Base-by-base conservation (phyloP, 2,113 vertebrate species). In the Bostrychus sinensis region DNA sequence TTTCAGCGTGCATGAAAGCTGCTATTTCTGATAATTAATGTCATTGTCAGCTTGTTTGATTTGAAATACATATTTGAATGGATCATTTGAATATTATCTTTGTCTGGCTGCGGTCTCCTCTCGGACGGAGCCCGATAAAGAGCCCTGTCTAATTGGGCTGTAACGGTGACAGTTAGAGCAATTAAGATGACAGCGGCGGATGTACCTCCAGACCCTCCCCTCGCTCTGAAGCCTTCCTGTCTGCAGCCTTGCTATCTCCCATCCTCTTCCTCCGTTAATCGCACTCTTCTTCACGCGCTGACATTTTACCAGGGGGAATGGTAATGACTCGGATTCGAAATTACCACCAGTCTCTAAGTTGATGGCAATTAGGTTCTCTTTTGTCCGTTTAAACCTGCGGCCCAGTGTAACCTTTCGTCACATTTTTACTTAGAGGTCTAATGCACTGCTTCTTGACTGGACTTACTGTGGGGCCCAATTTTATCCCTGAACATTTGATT, bases 151-250 rank as follows among this genome's bases (percentile, higher is more conserved):
- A 84, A 85, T 85, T 85, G 82, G 81, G 66, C 74, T 62, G 57
- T 69, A 78, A 74, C 57, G 61, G 56, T 82, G 82, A 88, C 86
- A 81, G 74, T 70, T 72, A 73, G 81, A 86, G 82, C 86, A 85
- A 88, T 86, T 88, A 88, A 77, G 70, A 70, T 86, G 86, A 86
- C 78, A 88, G 82, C 73, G 80, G 51, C 63, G 58, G 64, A 62
- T 78, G 75, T 81, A 75, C 71, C 50, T 70, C 57, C 38, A 22
- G 39, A 20, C 67, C 54, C 36, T 22, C 46, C 20, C 7, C 70
- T 64, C 2, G n/a, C n/a, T n/a, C 5, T 81, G 83, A 80, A 78
- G 88, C 81, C 61, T 81, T 62, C 64, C 45, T 68, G 45, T 41
- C 62, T 36, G 23, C 36, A 48, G 34, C 7, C 12, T 37, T 43